Base-by-base conservation (phyloP, 2,113 vertebrate species). In the Apistogramma diplotaenia region DNA sequence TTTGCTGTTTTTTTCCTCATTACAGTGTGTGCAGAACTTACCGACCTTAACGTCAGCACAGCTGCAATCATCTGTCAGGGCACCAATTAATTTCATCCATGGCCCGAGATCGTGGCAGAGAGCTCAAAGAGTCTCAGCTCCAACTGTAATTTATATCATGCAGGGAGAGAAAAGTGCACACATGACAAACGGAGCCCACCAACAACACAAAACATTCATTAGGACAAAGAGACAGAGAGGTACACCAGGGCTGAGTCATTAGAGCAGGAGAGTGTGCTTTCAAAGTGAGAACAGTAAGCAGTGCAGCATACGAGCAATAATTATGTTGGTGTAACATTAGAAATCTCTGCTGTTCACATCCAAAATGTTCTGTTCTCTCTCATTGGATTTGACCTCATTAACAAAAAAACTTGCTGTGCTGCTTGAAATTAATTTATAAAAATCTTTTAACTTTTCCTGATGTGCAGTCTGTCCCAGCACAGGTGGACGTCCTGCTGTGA, bases 1-100 rank as follows among this genome's bases (percentile, higher is more conserved):
- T 70, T 78, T 78, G 76, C 81, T 79, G 83, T 78, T 85, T 83
- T 88, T 92, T 92, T 84, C 89, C 93, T 95, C 92, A 95, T 95
- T 95, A 95, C 82, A 77, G 92, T 86, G 84, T 93, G 91, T 93
- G 93, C 91, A 94, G 87, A 93, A 94, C 92, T 95, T 95, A 95
- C 93, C 92, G 93, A 94, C 93, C 94, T 94, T 93, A 93, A 91
- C 87, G 85, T 94, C 91, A 93, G 84, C 59, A 60, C 79, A 81
- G 90, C 81, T 87, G 84, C 89, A 88, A 93, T 95, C 93, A 95
- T 94, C 91, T 92, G 94, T 95, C 94, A 94, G 74, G 79, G 79
- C 90, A 87, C 91, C 93, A 95, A 95, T 95, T 95, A 94, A 93
- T 94, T 92, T 91, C 83, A 89, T 92, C 90, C 76, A 51, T 76